Evolutionary conservation across 2,113 vertebrate genomes (phyloP).

Genomic region (Myrmophylax atrothorax): DNA sequence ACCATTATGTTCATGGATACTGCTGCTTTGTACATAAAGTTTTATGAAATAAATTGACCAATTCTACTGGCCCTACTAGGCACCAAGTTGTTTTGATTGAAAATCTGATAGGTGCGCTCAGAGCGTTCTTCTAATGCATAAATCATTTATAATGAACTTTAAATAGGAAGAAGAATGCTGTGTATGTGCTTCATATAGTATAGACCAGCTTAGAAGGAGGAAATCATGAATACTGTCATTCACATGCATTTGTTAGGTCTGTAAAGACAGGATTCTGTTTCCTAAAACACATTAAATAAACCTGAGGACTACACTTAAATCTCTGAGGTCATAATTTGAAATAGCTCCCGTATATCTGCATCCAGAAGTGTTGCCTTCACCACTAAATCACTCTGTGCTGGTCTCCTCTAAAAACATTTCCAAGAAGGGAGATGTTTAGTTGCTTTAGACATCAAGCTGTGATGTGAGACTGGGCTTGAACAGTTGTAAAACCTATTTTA

Average conservation of each 20-base stretch:
- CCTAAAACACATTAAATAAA: constrained; percentile 22
- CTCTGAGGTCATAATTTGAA: background rate
- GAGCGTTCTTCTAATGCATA: constrained; percentile 32
- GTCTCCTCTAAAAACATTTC: background rate
- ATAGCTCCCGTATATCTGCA: background rate
- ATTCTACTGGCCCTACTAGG: constrained; percentile 55
- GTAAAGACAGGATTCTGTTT: constrained; percentile 47
- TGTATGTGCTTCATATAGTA: background rate
- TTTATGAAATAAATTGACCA: constrained; percentile 82
- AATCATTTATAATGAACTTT: constrained; percentile 62
- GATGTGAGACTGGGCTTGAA: background rate
- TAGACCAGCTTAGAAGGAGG: background rate
- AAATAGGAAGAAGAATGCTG: constrained; percentile 27
- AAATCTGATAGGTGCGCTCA: constrained; percentile 59
- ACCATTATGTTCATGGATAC: constrained; percentile 77
- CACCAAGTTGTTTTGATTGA: constrained; percentile 72
- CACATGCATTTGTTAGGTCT: background rate
- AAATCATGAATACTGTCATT: background rate
- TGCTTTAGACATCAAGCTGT: background rate
- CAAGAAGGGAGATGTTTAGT: background rate
- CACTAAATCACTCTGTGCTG: background rate
- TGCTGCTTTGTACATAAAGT: constrained; percentile 81
- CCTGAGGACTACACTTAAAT: background rate
- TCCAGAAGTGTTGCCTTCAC: background rate
- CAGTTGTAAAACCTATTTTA: background rate